phyloP scores from a whole-genome alignment of 2,888 invertebrate species.

The Eugnorisma glareosa region DNA sequence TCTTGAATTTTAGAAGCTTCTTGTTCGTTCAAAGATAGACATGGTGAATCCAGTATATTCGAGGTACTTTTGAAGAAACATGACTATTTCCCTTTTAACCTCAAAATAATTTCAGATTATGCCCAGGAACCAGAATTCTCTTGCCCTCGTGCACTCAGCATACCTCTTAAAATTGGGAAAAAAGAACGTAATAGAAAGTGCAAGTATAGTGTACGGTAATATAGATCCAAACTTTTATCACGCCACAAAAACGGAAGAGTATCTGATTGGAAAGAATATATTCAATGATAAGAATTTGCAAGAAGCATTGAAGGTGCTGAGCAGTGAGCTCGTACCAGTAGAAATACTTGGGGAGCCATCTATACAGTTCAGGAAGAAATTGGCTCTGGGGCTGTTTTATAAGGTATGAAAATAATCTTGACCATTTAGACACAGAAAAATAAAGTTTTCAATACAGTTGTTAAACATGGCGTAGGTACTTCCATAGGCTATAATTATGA shows the following conservation, averaged over 20 bases:
- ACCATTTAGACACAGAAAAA: not conserved
- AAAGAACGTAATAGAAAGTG: slow-evolving; percentile 75
- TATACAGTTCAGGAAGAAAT: slow-evolving; percentile 92
- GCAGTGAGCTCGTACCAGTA: slow-evolving; percentile 92
- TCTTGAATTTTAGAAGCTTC: not conserved
- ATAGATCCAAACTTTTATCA: slow-evolving; percentile 91
- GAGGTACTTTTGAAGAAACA: not conserved
- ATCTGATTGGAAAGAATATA: slow-evolving; percentile 83
- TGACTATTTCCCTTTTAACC: not conserved
- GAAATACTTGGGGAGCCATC: slow-evolving; percentile 92
- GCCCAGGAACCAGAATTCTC: slow-evolving; percentile 94
- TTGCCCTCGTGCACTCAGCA: slow-evolving; percentile 94
- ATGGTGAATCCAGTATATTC: not conserved
- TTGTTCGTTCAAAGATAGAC: not conserved
- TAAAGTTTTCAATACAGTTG: no score
- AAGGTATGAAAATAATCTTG: slow-evolving; percentile 89
- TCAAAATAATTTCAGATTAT: slow-evolving; percentile 90
- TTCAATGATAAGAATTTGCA: slow-evolving; percentile 83
- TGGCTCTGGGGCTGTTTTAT: slow-evolving; percentile 94
- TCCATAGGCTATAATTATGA: no score
- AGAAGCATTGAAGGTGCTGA: slow-evolving; percentile 88
- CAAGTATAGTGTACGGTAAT: slow-evolving; percentile 92
- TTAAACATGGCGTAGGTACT: no score
- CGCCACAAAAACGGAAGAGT: slow-evolving; percentile 91
- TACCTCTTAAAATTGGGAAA: slow-evolving; percentile 91